Base-by-base conservation (phyloP, 2,113 vertebrate species). In the Microtus richardsoni region DNA sequence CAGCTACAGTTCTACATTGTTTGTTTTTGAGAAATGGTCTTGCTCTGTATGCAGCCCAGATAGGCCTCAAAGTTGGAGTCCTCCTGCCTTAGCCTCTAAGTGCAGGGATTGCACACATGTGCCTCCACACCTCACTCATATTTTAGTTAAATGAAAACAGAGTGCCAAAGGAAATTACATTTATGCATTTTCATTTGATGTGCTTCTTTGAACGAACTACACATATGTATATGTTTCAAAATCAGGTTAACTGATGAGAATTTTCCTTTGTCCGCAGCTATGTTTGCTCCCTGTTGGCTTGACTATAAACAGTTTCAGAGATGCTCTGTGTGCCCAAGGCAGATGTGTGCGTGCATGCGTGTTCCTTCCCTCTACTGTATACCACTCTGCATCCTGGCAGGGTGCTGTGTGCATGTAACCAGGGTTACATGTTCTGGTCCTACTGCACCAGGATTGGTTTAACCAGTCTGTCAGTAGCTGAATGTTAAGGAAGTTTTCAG, bases 261-360 rank as follows among this genome's bases (percentile, higher is more conserved):
- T 39, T 12, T 9, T 70, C 30, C 14, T 17, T 71, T 44, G n/a
- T 54, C 62, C 68, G 80, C 17, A 1, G 30, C 54, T 36, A 41
- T 4, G 4, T 33, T 77, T 47, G 62, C 39, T 70, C 47, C 47
- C 24, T 49, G 47, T 39, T 28, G 30, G 41, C 6, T 49, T 68
- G 13, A 16, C 3, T 3, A 0, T 30, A 7, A 12, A 66, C 1
- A 0, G 1, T 22, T 5, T 52, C 36, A 5, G 64, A 60, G 64
- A 4, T 24, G 10, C 9, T 77, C 36, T 0, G 0, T 52, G 52
- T 82, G 1, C 4, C 4, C 1, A 1, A 10, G 12, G 30, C 21
- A n/a, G 62, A 14, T 9, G 2, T 0, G 1, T 66, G 52, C 3
- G 3, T 13, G 0, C 9, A 0, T 26, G 14, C 6, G 24, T 41